Percentiles rank a stretch among this genome's conserved stretches.
Conservation (phyloP, 2,797 vertebrate species). For the Notamacropus eugenii region DNA sequence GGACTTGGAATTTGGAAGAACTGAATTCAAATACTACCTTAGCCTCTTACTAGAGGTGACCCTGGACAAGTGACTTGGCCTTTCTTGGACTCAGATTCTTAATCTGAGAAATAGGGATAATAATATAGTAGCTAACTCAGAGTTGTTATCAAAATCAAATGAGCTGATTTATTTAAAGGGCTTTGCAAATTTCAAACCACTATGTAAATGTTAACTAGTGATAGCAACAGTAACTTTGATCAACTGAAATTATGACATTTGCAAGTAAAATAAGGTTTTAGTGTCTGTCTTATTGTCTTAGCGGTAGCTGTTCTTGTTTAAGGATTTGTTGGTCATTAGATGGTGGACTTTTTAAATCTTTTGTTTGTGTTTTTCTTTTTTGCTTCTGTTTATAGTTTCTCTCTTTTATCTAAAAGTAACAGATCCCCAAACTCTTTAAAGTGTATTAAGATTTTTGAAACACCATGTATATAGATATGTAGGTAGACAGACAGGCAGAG, state of each 20-base stretch:
- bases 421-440: not conserved
- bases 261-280: not conserved
- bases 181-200: not conserved
- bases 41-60: not conserved
- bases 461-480: too few relatives aligned
- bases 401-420: not conserved
- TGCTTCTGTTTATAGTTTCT: constrained; percentile 23
- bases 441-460: too few relatives aligned
- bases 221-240: not conserved
- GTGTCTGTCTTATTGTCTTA: constrained; percentile 3
- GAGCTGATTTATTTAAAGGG: not conserved
- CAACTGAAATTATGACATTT: constrained; percentile 18
- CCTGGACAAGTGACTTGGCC: not conserved
- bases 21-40: not conserved
- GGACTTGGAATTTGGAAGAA: not conserved
- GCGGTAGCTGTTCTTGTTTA: constrained; percentile 34
- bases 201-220: not conserved
- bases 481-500: too few relatives aligned
- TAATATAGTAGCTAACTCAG: not conserved
- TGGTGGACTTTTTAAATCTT: constrained; percentile 4
- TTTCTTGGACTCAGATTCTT: not conserved
- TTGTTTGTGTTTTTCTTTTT: not conserved
- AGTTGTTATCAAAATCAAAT: not conserved
- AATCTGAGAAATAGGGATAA: not conserved
- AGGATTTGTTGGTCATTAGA: constrained; percentile 3